A percentile compares a stretch with the other conserved stretches of the same genome.
phyloP scores from a whole-genome alignment of 2,113 vertebrate genomes.

The Triplophysa rosa region DNA sequence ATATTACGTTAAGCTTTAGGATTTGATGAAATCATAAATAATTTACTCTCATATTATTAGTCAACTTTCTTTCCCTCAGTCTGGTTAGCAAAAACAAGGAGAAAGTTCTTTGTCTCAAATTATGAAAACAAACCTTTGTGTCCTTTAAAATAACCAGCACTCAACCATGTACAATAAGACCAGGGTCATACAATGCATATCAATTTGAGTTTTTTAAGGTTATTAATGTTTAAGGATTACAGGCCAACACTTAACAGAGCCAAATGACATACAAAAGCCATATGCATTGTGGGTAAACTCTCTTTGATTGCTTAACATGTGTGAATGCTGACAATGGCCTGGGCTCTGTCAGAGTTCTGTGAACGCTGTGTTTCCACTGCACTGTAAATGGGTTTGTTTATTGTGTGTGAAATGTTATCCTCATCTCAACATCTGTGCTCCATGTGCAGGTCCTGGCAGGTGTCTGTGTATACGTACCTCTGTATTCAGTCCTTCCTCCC shows the following conservation, averaged over 20 bases:
- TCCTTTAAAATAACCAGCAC: background rate
- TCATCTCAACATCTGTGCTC: slow-evolving; percentile 24
- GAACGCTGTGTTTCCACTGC: background rate
- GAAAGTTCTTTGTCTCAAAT: no score
- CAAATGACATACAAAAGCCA: background rate
- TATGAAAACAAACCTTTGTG: no score
- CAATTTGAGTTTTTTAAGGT: no score
- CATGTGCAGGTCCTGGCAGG: background rate
- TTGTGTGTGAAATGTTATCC: slow-evolving; percentile 19
- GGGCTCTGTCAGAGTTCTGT: background rate
- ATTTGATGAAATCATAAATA: no score
- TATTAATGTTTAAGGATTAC: background rate
- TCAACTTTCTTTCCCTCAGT: no score
- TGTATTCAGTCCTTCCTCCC: slow-evolving; percentile 73
- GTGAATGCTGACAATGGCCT: background rate
- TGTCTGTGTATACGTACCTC: slow-evolving; percentile 62
- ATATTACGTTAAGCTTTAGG: no score
- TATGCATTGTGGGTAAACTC: background rate
- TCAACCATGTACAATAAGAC: background rate
- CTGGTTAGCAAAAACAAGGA: no score
- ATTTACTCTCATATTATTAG: no score
- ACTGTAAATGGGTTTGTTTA: slow-evolving; percentile 27
- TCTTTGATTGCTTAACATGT: background rate
- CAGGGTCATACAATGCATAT: no score
- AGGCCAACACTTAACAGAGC: background rate